A percentile compares a stretch with the other conserved stretches of the same genome.
These are phyloP conservation scores for Daboia siamensis DNA, from an alignment of 2,113 vertebrate species.

Conservation along the genomic window DNA sequence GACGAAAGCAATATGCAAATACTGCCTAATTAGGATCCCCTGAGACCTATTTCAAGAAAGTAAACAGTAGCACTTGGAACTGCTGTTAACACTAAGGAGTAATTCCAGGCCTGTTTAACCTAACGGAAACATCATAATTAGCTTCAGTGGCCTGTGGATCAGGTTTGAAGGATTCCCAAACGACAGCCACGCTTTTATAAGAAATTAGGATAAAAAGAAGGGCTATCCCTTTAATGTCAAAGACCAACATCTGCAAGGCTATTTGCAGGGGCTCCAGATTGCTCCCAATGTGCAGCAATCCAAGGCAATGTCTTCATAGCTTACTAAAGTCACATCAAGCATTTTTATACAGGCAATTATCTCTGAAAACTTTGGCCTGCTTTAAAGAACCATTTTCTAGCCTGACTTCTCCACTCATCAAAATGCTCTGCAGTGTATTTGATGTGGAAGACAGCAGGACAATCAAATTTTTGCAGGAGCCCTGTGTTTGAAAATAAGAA, in stretches of 20 bases:
- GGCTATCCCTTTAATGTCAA: conserved; percentile 55
- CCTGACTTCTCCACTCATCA: background rate
- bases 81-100: background rate
- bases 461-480: background rate
- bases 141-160: conserved; percentile 30
- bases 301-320: conserved; percentile 54
- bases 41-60: conserved; percentile 1
- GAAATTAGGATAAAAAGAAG: conserved; percentile 56
- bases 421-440: background rate
- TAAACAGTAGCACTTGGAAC: background rate
- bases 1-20: background rate
- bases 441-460: background rate
- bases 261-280: conserved; percentile 49
- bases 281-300: conserved; percentile 44
- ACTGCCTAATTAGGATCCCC: background rate
- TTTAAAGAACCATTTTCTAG: conserved; percentile 41
- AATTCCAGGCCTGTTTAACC: conserved; percentile 17
- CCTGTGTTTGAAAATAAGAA: background rate
- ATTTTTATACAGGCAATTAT: conserved; percentile 49
- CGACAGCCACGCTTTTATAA: conserved; percentile 53
- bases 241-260: conserved; percentile 58
- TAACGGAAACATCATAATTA: conserved; percentile 27
- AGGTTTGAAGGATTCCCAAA: conserved; percentile 21
- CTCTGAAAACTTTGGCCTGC: conserved; percentile 39
- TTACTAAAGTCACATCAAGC: conserved; percentile 55